Conservation (phyloP, 2,888 invertebrate genomes). For the Anthophora plumipes region DNA sequence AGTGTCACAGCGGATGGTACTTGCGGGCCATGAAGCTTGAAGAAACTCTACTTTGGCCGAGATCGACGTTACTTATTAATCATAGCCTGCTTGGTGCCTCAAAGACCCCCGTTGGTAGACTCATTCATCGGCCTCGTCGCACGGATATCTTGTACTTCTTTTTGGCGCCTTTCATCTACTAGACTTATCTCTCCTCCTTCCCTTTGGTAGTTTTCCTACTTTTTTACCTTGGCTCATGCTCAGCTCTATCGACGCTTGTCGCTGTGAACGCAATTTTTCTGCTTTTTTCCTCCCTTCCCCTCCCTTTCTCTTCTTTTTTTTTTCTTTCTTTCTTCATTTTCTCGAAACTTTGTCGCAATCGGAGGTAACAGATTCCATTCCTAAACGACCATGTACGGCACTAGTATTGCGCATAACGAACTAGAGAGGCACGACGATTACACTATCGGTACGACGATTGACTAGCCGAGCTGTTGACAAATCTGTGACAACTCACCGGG, state of each 20-base stretch:
- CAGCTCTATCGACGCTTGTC: too few relatives aligned
- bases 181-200: slow-evolving; percentile 65
- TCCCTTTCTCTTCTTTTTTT: not conserved
- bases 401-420: slow-evolving; percentile 25
- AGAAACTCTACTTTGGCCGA: slow-evolving; percentile 59
- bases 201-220: slow-evolving; percentile 16
- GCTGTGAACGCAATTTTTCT: too few relatives aligned
- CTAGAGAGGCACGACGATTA: slow-evolving; percentile 32
- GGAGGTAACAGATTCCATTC: slow-evolving; percentile 63
- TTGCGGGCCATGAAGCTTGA: slow-evolving; percentile 27
- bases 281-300: not conserved
- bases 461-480: slow-evolving; percentile 32
- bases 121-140: slow-evolving; percentile 70
- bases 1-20: slow-evolving; percentile 18
- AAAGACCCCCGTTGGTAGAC: slow-evolving; percentile 68
- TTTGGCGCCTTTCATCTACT: slow-evolving; percentile 71
- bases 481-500: slow-evolving; percentile 30
- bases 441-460: slow-evolving; percentile 22
- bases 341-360: slow-evolving; percentile 62
- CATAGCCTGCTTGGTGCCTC: slow-evolving; percentile 63
- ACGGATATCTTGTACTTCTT: slow-evolving; percentile 65
- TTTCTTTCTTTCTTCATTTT: slow-evolving; percentile 6
- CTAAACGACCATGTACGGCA: slow-evolving; percentile 43
- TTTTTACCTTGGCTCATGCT: not conserved
- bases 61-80: slow-evolving; percentile 77